phyloP scores from a whole-genome alignment of 2,797 vertebrate genomes.

The Avahi laniger region DNA sequence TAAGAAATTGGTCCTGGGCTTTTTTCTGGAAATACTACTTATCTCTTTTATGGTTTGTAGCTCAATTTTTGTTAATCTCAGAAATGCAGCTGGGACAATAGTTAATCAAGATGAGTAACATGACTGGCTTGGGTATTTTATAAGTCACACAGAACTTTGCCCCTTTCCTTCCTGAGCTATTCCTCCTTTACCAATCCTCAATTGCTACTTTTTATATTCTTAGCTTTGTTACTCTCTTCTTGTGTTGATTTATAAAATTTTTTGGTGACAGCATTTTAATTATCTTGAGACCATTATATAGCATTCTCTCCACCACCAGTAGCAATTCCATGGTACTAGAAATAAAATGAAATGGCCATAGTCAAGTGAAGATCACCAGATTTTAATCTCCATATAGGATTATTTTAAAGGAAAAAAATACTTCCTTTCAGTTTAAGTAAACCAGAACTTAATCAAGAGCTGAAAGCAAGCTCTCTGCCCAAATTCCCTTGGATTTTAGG shows the following conservation, averaged over 20 bases:
- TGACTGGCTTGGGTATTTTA: background rate
- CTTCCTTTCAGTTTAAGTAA: background rate
- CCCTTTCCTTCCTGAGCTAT: background rate
- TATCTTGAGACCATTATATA: background rate
- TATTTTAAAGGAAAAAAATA: background rate
- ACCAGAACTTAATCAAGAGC: background rate
- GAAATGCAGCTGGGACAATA: background rate
- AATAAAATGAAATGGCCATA: background rate
- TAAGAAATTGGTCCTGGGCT: background rate
- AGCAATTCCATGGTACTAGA: background rate
- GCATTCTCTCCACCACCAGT: background rate
- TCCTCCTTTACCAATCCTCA: background rate
- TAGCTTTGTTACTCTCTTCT: background rate
- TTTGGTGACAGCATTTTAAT: background rate
- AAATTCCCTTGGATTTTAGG: background rate
- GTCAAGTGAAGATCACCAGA: background rate
- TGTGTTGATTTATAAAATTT: background rate
- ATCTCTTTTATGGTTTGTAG: background rate
- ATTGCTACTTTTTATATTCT: background rate
- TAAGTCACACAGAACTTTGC: background rate
- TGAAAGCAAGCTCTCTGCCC: background rate
- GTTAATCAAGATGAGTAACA: background rate
- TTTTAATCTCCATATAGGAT: background rate
- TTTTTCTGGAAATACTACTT: background rate
- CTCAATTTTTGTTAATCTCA: constrained; percentile 19